phyloP scores from a whole-genome alignment of 2,113 vertebrate genomes.

The Mohoua ochrocephala region DNA sequence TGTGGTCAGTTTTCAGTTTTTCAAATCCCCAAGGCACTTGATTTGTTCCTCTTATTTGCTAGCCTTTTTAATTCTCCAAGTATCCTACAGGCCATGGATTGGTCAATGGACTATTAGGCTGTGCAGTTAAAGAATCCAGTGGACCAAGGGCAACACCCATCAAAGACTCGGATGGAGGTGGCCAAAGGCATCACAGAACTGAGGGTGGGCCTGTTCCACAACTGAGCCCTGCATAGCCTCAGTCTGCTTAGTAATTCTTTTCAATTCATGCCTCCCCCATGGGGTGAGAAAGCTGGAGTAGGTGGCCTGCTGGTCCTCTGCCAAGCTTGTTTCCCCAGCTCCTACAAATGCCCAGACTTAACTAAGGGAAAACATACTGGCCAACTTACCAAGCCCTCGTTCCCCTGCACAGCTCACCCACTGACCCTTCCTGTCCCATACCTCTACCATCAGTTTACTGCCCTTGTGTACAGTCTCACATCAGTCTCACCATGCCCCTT shows the following conservation, averaged over 20 bases:
- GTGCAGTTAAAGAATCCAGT: neutral
- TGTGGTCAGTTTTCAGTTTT: neutral
- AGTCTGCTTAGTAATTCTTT: conserved; percentile 41
- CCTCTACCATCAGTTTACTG: neutral
- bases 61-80: neutral
- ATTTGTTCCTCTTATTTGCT: neutral
- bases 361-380: neutral
- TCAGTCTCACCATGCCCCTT: neutral
- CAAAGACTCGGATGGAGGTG: conserved; percentile 29
- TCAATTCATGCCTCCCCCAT: conserved; percentile 12
- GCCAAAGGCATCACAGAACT: conserved; percentile 39
- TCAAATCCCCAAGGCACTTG: neutral
- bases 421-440: neutral
- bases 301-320: conserved; percentile 37
- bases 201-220: conserved; percentile 53
- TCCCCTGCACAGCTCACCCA: neutral
- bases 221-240: conserved; percentile 23
- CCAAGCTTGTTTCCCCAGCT: conserved; percentile 27
- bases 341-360: neutral
- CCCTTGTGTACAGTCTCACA: neutral
- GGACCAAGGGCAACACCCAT: neutral
- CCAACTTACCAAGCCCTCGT: neutral
- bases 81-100: neutral
- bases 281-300: conserved; percentile 41
- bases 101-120: neutral